Evolutionary conservation across 2,888 invertebrate species (phyloP), one percentile per base, ranked within the genome.

Genomic region (Coelinius sp.): DNA sequence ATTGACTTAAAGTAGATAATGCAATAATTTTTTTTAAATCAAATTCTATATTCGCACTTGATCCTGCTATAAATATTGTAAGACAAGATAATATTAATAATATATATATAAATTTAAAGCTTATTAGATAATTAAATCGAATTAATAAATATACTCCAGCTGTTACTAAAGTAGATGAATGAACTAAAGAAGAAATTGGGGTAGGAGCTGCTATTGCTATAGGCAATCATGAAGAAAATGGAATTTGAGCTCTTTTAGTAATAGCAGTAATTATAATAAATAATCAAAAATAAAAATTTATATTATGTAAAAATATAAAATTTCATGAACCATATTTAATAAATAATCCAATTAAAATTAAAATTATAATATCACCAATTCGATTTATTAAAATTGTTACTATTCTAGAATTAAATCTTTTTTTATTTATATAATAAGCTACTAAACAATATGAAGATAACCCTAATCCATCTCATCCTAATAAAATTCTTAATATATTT

Each of bases 21-120:
- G 93, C 94, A 92, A 94, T 93, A 91, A 93, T 92, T 89, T 93
- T 94, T 88, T 94, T 94, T 84, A 93, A 89, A 89, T 94, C 93
- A 90, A 88, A 91, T 73, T 92, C 91, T 90, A 89, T 91, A 90
- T 90, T 91, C 78, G 91, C 91, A 0, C 90, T 89, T 83, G 91
- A 85, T 0, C 91, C 91, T 1, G 91, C 88, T 81, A 90, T 90
- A 91, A 91, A 90, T 88, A 92, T 91, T 0, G 91, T 92, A 84
- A 91, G 86, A 0, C 89, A 86, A 41, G 89, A 89, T 20, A 74
- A 24, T n/a, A 74, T 31, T 74, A 74, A 68, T 59, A 76, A 52
- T 17, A 71, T 52, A 22, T 35, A 35, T 27, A 73, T 41, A 52
- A 71, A 56, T 35, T 59, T 35, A n/a, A 17, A 89, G 92, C 85